A percentile compares a stretch with the other conserved stretches of the same genome.
Evolutionary conservation across 1,140 invertebrate species (phyloP).

Genomic region (Heliothis virescens): DNA sequence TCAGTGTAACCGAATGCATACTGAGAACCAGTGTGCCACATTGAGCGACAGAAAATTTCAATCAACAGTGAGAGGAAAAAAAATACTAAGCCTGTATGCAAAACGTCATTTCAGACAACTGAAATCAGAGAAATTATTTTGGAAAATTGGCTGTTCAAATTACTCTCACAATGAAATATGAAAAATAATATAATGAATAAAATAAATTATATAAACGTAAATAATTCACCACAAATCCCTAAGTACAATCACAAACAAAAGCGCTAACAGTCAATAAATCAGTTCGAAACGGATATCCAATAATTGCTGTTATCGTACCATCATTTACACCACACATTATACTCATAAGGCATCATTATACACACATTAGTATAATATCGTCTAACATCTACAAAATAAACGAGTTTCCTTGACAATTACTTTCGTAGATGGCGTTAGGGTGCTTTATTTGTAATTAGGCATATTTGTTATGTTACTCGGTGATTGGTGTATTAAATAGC

Average conservation of each 20-base stretch:
- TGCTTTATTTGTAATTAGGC: neutral
- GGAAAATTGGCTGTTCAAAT: too few relatives aligned
- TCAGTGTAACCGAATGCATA: too few relatives aligned
- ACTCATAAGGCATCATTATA: constrained; percentile 41
- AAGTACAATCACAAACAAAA: constrained; percentile 30
- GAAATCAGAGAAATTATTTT: too few relatives aligned
- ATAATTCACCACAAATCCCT: neutral
- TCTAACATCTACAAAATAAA: neutral
- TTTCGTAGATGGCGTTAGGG: neutral
- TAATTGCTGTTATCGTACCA: constrained; percentile 37
- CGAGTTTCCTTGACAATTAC: constrained; percentile 35
- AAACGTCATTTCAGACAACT: too few relatives aligned
- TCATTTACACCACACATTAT: constrained; percentile 25
- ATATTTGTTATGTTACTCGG: neutral
- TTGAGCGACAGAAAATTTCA: too few relatives aligned
- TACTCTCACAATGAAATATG: too few relatives aligned
- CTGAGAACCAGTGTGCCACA: too few relatives aligned
- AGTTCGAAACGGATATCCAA: constrained; percentile 33
- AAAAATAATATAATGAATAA: too few relatives aligned
- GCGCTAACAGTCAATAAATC: constrained; percentile 19
- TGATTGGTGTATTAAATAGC: neutral
- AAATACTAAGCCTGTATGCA: too few relatives aligned
- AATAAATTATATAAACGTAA: neutral
- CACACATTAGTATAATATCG: constrained; percentile 51
- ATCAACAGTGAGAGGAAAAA: too few relatives aligned